phyloP scores from a whole-genome alignment of 1,140 invertebrate species.

The Eumaeus atala region DNA sequence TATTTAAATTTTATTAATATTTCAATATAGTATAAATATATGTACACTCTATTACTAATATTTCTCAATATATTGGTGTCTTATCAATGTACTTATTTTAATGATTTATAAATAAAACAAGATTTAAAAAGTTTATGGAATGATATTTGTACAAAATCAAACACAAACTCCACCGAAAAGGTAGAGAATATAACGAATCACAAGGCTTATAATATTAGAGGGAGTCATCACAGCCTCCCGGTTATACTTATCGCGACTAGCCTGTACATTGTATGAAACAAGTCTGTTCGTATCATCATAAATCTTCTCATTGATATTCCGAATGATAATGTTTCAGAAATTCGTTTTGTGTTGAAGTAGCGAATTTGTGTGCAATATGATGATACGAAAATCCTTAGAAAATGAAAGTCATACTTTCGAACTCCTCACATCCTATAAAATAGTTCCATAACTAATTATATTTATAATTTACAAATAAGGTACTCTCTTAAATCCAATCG shows the following conservation, averaged over 20 bases:
- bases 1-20: slow-evolving; percentile 74
- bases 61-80: slow-evolving; percentile 67
- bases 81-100: slow-evolving; percentile 66
- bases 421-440: slow-evolving; percentile 46
- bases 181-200: slow-evolving; percentile 55
- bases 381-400: slow-evolving; percentile 39
- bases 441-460: slow-evolving; percentile 70
- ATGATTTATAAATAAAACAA: slow-evolving; percentile 61
- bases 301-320: slow-evolving; percentile 7
- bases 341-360: not conserved
- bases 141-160: slow-evolving; percentile 73
- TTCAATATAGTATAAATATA: slow-evolving; percentile 72
- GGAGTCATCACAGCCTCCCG: slow-evolving; percentile 28
- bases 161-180: slow-evolving; percentile 49
- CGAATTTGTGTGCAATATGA: slow-evolving; percentile 21
- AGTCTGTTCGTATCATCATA: slow-evolving; percentile 36
- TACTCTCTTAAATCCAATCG: slow-evolving; percentile 66
- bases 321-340: slow-evolving; percentile 12
- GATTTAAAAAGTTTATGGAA: slow-evolving; percentile 67
- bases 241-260: slow-evolving; percentile 58
- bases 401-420: slow-evolving; percentile 68
- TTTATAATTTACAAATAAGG: slow-evolving; percentile 71
- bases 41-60: slow-evolving; percentile 68
- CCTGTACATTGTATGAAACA: slow-evolving; percentile 57
- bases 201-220: slow-evolving; percentile 31